Conservation (phyloP, 2,113 vertebrate species). For the Carassius gibelio region DNA sequence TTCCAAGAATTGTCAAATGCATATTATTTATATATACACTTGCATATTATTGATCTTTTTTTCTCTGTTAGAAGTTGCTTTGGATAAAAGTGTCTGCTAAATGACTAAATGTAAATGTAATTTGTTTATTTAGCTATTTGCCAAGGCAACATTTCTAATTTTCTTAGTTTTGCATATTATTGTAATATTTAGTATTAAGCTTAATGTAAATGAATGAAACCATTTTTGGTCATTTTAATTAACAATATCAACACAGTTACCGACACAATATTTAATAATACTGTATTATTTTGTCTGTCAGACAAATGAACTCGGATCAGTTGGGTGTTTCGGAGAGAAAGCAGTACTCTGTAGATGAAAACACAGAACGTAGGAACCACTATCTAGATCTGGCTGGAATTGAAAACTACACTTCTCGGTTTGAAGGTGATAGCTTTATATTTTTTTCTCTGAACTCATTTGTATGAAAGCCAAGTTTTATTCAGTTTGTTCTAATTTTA, state of each 20-base stretch:
- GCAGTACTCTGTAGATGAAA: slow-evolving; percentile 86
- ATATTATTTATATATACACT: too few species aligned
- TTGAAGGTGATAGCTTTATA: slow-evolving; percentile 79
- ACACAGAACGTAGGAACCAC: slow-evolving; percentile 94
- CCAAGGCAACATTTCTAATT: not conserved
- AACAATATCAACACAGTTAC: not conserved
- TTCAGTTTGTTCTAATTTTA: not conserved
- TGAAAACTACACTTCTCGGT: slow-evolving; percentile 90
- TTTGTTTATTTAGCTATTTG: not conserved
- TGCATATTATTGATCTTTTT: too few species aligned
- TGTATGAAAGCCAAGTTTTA: not conserved
- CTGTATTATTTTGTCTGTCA: slow-evolving; percentile 1
- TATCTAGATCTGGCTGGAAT: slow-evolving; percentile 92
- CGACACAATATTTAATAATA: not conserved
- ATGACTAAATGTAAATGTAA: too few species aligned
- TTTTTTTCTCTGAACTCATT: not conserved
- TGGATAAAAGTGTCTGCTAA: too few species aligned
- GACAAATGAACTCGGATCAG: slow-evolving; percentile 36
- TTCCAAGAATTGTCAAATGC: too few species aligned
- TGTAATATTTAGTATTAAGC: not conserved
- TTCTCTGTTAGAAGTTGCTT: too few species aligned
- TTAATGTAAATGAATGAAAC: not conserved
- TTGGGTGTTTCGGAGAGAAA: slow-evolving; percentile 38
- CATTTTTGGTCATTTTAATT: not conserved
- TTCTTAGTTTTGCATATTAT: not conserved